Percentiles rank a stretch among this genome's conserved stretches.
phyloP scores from a whole-genome alignment of 2,113 vertebrate species.

The Turnix velox region DNA sequence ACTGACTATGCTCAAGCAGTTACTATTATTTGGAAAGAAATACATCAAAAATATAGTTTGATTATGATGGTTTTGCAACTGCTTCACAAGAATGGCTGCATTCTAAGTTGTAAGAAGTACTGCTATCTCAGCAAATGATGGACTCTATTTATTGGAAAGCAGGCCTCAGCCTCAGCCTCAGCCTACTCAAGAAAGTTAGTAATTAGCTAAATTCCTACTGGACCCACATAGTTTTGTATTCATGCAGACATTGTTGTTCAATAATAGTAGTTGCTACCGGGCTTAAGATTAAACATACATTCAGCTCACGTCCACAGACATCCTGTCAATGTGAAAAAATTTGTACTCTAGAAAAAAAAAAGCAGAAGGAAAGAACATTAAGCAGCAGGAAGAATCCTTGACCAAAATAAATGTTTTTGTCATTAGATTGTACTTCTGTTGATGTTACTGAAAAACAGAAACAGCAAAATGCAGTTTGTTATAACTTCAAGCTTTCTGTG shows the following conservation, averaged over 20 bases:
- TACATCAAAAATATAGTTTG: background rate
- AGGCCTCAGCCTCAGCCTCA: background rate
- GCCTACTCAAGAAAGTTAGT: background rate
- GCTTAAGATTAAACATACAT: background rate
- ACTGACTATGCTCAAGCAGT: accelerated
- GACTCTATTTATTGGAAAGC: background rate
- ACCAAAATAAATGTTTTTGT: constrained; percentile 42
- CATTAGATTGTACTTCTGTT: background rate
- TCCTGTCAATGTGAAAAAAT: background rate
- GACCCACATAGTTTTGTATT: background rate
- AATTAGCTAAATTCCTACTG: background rate
- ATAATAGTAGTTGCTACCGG: background rate
- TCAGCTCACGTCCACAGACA: background rate
- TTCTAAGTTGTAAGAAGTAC: background rate
- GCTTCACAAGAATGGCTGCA: background rate
- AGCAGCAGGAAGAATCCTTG: background rate
- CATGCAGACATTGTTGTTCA: background rate
- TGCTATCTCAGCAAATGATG: background rate
- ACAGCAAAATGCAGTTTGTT: background rate
- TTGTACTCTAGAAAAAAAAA: background rate
- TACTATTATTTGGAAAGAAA: background rate
- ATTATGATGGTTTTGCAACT: accelerated
- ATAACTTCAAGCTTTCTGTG: background rate
- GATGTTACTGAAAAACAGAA: background rate
- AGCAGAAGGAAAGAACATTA: constrained; percentile 36